Conservation (phyloP, 2,113 vertebrate species). For the Cynopterus brachyotis region DNA sequence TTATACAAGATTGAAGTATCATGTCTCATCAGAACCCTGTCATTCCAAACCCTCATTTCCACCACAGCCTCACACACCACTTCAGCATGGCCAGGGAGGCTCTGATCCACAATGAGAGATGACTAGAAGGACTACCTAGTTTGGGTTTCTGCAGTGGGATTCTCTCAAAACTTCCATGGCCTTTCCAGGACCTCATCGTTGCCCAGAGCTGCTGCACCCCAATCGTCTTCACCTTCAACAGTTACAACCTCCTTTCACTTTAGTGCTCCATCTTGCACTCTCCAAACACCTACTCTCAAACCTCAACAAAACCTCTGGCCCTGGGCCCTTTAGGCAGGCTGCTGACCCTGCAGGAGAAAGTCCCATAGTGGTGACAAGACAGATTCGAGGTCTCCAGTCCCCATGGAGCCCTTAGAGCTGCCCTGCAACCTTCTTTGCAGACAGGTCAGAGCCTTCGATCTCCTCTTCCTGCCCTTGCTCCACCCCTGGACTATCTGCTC, state of each 20-base stretch:
- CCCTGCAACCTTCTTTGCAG: not conserved
- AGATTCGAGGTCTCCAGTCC: not conserved
- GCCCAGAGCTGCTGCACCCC: not conserved
- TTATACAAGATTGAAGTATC: not conserved
- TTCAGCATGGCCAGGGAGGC: too few species aligned
- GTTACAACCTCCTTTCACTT: not conserved
- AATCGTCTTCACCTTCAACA: too few species aligned
- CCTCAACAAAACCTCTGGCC: not conserved
- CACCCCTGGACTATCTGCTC: not conserved
- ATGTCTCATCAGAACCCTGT: not conserved
- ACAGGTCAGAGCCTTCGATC: too few species aligned
- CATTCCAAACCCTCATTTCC: not conserved
- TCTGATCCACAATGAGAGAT: not conserved
- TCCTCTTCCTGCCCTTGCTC: not conserved
- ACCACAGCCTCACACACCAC: not conserved
- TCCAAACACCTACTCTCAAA: not conserved
- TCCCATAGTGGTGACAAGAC: not conserved
- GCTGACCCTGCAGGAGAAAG: not conserved
- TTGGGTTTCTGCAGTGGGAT: not conserved
- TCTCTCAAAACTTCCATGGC: not conserved
- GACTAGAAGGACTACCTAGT: not conserved
- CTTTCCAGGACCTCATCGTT: not conserved
- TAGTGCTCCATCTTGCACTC: fast-evolving
- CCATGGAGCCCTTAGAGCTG: not conserved
- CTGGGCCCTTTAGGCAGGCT: not conserved